Evolutionary conservation across 2,888 invertebrate genomes (phyloP), one percentile per base, ranked within the genome.

Genomic region (Eilema sororculum): DNA sequence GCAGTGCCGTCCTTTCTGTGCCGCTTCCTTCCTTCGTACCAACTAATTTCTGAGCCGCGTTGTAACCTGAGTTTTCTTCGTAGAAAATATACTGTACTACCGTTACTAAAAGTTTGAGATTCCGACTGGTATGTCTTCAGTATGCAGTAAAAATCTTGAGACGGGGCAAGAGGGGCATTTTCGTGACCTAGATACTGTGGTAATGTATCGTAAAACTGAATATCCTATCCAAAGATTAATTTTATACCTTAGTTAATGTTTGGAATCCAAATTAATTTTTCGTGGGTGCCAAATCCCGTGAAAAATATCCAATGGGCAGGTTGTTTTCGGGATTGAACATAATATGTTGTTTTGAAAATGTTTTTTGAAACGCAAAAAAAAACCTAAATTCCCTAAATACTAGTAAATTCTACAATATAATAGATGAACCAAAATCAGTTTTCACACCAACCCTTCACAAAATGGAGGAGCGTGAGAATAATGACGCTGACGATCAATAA

Each of bases 401-500:
- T 52, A 9, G 8, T n/a, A 52, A 52, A 9, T 52, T 5, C 52
- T n/a, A 20, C 8, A 52, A 20, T 41, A 41, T 41, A 41, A 16
- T 22, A 57, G 1, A 22, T 58, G 25, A 13, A 24, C 24, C 25
- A 58, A 25, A 58, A 58, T 25, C 10, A 25, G 13, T 58, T 12
- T 58, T 58, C 25, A 24, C 57, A 13, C 57, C 22, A 58, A 24
- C 57, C 25, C 24, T 58, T 16, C 16, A 58, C 57, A 25, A 58
- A 4, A 58, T 58, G 57, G 25, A 24, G 57, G 25, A 58, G 57
- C 57, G 57, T 58, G 24, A 16, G 24, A 58, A 58, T 58, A 58
- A 58, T 58, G 57, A 58, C 57, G 57, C 24, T 24, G 13, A 58
- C 57, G 57, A 58, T 58, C 57, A 25, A 58, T 58, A 58, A 58